Evolutionary conservation across 2,797 vertebrate species (phyloP).

Genomic region (Trichosurus vulpecula): DNA sequence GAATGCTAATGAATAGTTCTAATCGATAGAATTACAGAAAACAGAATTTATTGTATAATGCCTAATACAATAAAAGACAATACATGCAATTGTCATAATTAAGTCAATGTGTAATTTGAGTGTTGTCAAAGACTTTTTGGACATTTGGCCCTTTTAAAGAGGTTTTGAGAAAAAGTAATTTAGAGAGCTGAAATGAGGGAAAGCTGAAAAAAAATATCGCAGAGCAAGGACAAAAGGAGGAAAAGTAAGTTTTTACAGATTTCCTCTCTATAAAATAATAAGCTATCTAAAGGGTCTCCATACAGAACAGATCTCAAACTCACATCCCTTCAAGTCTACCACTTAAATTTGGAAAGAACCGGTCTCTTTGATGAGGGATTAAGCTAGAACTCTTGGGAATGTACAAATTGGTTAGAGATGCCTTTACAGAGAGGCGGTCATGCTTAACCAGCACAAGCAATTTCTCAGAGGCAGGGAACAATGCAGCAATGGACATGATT

Average conservation of each 20-base stretch:
- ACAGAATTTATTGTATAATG: background rate
- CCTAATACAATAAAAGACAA: background rate
- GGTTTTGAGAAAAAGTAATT: slow-evolving; percentile 34
- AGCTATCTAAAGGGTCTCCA: background rate
- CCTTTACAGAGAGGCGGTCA: slow-evolving; percentile 67
- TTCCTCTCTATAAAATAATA: background rate
- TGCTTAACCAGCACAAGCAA: slow-evolving; percentile 65
- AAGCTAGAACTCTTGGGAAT: slow-evolving; percentile 61
- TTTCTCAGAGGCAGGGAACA: slow-evolving; percentile 66
- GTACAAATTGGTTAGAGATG: slow-evolving; percentile 47
- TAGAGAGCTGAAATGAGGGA: slow-evolving; percentile 42
- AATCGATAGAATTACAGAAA: background rate
- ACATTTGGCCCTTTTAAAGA: slow-evolving; percentile 26
- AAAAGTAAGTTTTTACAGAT: background rate
- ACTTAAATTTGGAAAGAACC: slow-evolving; percentile 48
- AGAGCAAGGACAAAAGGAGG: slow-evolving; percentile 25
- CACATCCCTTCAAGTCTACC: slow-evolving; percentile 21
- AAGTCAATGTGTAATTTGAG: background rate
- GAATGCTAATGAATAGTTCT: no score
- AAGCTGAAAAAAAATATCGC: slow-evolving; percentile 24
- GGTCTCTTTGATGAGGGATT: slow-evolving; percentile 57
- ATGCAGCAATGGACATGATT: slow-evolving; percentile 51
- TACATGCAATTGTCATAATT: background rate
- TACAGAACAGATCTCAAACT: background rate
- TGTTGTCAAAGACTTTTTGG: background rate